Base-by-base conservation (phyloP, 2,888 invertebrate species). In the Polydrusus cervinus region DNA sequence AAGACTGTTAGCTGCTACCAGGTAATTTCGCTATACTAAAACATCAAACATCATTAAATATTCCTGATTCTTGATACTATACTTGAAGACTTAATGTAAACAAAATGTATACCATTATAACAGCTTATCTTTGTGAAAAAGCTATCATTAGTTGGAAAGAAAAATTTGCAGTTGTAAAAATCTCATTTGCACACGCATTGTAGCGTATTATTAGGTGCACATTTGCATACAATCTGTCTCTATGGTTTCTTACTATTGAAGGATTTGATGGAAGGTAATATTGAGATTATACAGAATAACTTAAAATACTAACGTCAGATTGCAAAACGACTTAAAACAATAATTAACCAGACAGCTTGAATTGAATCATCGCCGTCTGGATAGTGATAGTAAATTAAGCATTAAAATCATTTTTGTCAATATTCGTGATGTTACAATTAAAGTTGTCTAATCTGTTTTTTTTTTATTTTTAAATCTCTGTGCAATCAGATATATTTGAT, bases 171-270 rank as follows among this genome's bases (percentile, higher is more conserved):
- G 34, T 38, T 38, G 49, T 43, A 51, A 64, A 66, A 66, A 72
- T 72, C 72, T 20, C 65, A 71, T 65, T 71, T 45, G 30, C 64
- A 34, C 30, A 72, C 18, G 65, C 72, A 60, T 16, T 49, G 34
- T 60, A 66, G 60, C 72, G 72, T 66, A 47, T 49, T 18, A 51
- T 57, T 34, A 25, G 25, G 18, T 49, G 25, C 51, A 16, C 45
- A 71, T 72, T 72, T 72, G 60, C 72, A 72, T 72, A 72, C 72
- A 74, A 74, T 74, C 60, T 51, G 16, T 62, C 62, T 71, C 20
- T 34, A 34, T 47, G 40, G 18, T 64, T 49, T 47, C 40, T 20
- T 61, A 57, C 66, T 72, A 72, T 72, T 57, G 49, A 72, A 18
- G 25, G 66, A 66, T 69, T 55, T 67, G 55, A 67, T 67, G 40